Evolutionary conservation across 2,888 invertebrate species (phyloP).

Genomic region (Melanostoma scalare): DNA sequence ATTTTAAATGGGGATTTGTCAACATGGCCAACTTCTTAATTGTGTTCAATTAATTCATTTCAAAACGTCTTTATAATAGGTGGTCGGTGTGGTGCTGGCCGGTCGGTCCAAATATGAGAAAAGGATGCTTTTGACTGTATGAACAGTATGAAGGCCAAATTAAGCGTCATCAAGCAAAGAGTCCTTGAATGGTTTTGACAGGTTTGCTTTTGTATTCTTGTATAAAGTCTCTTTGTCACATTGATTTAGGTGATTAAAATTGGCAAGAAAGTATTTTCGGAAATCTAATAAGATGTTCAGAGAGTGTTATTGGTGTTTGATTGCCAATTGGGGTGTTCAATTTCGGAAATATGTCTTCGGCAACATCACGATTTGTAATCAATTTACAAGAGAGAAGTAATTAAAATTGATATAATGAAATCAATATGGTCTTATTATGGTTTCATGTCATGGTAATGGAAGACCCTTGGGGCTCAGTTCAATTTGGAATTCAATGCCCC

Average conservation of each 20-base stretch:
- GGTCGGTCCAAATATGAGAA: background rate
- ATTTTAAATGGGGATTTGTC: slow-evolving; percentile 65
- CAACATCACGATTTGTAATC: background rate
- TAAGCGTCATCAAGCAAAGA: slow-evolving; percentile 26
- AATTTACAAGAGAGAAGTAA: slow-evolving; percentile 6
- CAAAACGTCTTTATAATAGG: slow-evolving; percentile 15
- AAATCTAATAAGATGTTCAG: too few species aligned
- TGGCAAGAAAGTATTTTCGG: too few species aligned
- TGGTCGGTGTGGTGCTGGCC: background rate
- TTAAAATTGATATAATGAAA: background rate
- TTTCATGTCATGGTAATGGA: too few species aligned
- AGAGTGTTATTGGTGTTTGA: background rate
- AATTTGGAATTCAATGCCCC: too few species aligned
- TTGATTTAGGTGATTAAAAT: slow-evolving; percentile 7
- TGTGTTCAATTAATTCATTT: slow-evolving; percentile 66
- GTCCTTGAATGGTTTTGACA: slow-evolving; percentile 5
- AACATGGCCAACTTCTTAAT: slow-evolving; percentile 57
- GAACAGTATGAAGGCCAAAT: slow-evolving; percentile 14
- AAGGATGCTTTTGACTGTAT: background rate
- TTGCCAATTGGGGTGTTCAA: background rate
- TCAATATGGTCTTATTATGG: too few species aligned
- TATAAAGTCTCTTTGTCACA: slow-evolving; percentile 9
- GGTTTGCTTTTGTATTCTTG: background rate
- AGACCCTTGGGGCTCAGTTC: too few species aligned
- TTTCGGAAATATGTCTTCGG: background rate